Evolutionary conservation across 2,113 vertebrate genomes (phyloP).

Genomic region (Notarius quadriscutis): DNA sequence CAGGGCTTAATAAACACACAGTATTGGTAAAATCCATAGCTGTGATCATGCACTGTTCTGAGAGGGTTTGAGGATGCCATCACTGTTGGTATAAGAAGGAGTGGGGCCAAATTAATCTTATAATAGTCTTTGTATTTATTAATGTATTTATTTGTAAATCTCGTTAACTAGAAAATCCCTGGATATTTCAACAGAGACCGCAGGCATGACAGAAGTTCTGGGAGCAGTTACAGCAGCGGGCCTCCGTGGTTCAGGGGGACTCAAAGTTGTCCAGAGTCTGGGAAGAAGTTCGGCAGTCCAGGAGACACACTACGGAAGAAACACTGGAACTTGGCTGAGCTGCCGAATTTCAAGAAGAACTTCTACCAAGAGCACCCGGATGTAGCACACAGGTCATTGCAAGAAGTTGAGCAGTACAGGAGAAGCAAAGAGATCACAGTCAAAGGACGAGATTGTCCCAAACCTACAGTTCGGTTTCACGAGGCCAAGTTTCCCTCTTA

Average conservation of each 20-base stretch:
- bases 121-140: slow-evolving; percentile 32
- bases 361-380: slow-evolving; percentile 95
- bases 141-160: slow-evolving; percentile 53
- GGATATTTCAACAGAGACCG: slow-evolving; percentile 94
- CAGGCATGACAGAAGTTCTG: slow-evolving; percentile 79
- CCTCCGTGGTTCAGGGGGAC: slow-evolving; percentile 92
- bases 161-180: slow-evolving; percentile 76
- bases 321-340: slow-evolving; percentile 96
- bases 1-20: too few species aligned
- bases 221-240: slow-evolving; percentile 80
- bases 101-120: background rate
- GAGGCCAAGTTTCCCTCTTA: slow-evolving; percentile 94
- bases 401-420: slow-evolving; percentile 93
- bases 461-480: slow-evolving; percentile 89
- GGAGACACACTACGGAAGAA: slow-evolving; percentile 94
- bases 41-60: too few species aligned
- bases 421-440: slow-evolving; percentile 88
- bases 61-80: slow-evolving; percentile 54
- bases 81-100: slow-evolving; percentile 39
- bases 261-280: slow-evolving; percentile 77
- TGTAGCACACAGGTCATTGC: slow-evolving; percentile 80
- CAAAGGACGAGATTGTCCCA: slow-evolving; percentile 90
- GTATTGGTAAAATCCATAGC: too few species aligned
- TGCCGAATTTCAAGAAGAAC: slow-evolving; percentile 98
- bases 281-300: slow-evolving; percentile 92